A percentile compares a stretch with the other conserved stretches of the same genome.
These are phyloP conservation scores for Chelmon rostratus DNA, from an alignment of 2,797 vertebrate genomes.

Conservation along the genomic window DNA sequence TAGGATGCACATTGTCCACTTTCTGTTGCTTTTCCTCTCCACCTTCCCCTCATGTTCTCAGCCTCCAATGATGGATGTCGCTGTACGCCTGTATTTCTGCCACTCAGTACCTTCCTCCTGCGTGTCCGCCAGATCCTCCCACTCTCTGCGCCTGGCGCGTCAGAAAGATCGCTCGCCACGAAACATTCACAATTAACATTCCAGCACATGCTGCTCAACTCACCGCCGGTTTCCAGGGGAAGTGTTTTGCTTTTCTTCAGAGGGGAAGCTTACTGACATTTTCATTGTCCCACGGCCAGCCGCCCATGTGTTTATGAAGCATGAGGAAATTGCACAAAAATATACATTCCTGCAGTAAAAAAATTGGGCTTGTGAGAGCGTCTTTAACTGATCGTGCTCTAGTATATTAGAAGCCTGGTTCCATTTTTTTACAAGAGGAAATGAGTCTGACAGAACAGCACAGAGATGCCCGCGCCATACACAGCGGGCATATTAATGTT, in stretches of 20 bases:
- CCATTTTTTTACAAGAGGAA: slow-evolving; percentile 53
- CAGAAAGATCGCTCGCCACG: slow-evolving; percentile 21
- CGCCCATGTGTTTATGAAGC: slow-evolving; percentile 45
- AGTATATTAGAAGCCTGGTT: slow-evolving; percentile 7
- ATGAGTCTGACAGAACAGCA: slow-evolving; percentile 54
- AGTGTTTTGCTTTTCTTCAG: slow-evolving; percentile 51
- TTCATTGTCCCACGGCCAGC: slow-evolving; percentile 60
- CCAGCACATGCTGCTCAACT: slow-evolving; percentile 37
- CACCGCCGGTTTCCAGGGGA: slow-evolving; percentile 35
- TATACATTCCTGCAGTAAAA: slow-evolving; percentile 47
- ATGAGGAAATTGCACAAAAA: slow-evolving; percentile 62
- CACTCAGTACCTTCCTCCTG: slow-evolving; percentile 12
- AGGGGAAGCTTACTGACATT: slow-evolving; percentile 45
- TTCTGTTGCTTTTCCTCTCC: not conserved
- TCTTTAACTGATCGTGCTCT: slow-evolving; percentile 37
- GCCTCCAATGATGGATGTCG: not conserved
- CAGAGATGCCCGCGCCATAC: slow-evolving; percentile 36
- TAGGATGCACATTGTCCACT: not conserved
- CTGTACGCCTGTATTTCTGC: slow-evolving; percentile 31
- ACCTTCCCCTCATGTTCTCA: not conserved
- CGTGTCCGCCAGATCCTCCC: slow-evolving; percentile 37
- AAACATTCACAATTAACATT: slow-evolving; percentile 48
- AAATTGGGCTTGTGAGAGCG: slow-evolving; percentile 8
- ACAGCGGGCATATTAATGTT: slow-evolving; percentile 70
- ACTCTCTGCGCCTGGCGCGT: slow-evolving; percentile 28